phyloP scores from a whole-genome alignment of 1,140 invertebrate genomes.

The Stegodyphus dumicola region DNA sequence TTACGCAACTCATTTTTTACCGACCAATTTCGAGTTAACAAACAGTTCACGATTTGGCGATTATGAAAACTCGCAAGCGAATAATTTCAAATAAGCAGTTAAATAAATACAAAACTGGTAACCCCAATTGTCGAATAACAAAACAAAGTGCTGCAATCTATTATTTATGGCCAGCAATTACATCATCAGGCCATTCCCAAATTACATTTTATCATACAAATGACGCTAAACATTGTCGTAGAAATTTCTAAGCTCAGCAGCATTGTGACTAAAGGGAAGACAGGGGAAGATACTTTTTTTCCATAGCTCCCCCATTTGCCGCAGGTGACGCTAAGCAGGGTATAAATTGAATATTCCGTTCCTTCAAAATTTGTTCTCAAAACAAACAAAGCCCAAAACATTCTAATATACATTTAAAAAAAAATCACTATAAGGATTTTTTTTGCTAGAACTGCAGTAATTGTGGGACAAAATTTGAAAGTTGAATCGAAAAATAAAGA shows the following conservation, averaged over 20 bases:
- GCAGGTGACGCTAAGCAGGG: conserved; percentile 53
- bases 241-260: conserved; percentile 6
- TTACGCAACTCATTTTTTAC: too few relatives aligned
- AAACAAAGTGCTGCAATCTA: conserved; percentile 6
- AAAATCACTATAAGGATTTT: conserved; percentile 4
- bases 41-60: too few relatives aligned
- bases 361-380: conserved; percentile 30
- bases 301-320: conserved; percentile 33
- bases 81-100: too few relatives aligned
- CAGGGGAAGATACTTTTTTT: not conserved
- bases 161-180: conserved; percentile 56
- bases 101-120: not conserved
- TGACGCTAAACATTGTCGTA: conserved; percentile 54
- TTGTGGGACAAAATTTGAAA: conserved; percentile 43
- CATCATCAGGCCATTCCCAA: conserved; percentile 45
- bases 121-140: conserved; percentile 17
- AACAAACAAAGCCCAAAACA: conserved; percentile 48
- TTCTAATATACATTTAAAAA: conserved; percentile 29
- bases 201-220: conserved; percentile 57
- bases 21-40: too few relatives aligned
- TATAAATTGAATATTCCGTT: conserved; percentile 59
- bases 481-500: conserved; percentile 19
- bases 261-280: not conserved
- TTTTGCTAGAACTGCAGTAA: conserved; percentile 32
- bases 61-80: too few relatives aligned